phyloP scores from a whole-genome alignment of 2,888 invertebrate species.

The Empis stercorea region DNA sequence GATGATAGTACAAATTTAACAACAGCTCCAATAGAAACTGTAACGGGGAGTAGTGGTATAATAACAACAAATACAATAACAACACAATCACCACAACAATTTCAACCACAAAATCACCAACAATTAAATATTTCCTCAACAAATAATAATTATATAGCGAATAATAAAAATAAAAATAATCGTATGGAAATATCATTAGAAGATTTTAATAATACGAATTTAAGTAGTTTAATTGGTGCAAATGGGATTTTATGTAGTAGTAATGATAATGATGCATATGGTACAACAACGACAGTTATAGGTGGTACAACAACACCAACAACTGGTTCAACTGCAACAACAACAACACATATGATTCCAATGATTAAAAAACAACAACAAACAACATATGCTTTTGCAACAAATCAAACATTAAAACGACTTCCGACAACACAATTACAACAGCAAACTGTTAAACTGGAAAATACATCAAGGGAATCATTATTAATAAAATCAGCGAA shows the following conservation, averaged over 20 bases:
- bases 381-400: too few relatives aligned
- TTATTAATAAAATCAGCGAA: constrained; percentile 28
- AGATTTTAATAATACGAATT: not conserved
- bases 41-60: constrained; percentile 10
- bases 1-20: constrained; percentile 20
- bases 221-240: not conserved
- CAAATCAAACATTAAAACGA: not conserved
- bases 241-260: too few relatives aligned
- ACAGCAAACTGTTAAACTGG: constrained; percentile 11
- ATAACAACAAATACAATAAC: constrained; percentile 9
- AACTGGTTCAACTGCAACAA: constrained; percentile 15
- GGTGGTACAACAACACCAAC: not conserved
- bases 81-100: not conserved
- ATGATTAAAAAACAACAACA: too few relatives aligned
- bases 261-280: too few relatives aligned
- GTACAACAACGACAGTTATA: too few relatives aligned
- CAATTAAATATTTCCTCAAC: constrained; percentile 7
- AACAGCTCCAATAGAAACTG: constrained; percentile 1
- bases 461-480: constrained; percentile 25
- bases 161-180: not conserved
- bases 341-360: not conserved
- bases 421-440: not conserved
- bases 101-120: not conserved
- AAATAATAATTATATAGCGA: constrained; percentile 5
- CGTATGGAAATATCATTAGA: constrained; percentile 1